Base-by-base conservation (phyloP, 2,797 vertebrate genomes). In the Mionectes olivaceus region DNA sequence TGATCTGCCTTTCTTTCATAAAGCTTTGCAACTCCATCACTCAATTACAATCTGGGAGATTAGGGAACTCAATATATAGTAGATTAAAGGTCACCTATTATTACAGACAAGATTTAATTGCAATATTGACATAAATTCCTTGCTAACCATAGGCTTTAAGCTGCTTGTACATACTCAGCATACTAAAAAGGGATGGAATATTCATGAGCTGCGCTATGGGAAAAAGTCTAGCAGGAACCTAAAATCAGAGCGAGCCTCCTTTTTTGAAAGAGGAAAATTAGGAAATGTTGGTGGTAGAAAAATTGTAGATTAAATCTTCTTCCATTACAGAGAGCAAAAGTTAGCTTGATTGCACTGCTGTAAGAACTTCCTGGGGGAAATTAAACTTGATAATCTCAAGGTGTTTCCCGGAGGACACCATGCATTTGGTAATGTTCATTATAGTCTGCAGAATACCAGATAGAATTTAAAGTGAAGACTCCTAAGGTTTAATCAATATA, bases 341-440 rank as follows among this genome's bases (percentile, higher is more conserved):
- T 95, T 85, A 87, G 75, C 84, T 94, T 96, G 96, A 94, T 91
- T 95, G 93, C 90, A 91, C 69, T 91, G 92, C 93, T 93, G 65
- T 93, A 94, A 95, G 88, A 95, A 92, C 71, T 95, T 97, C 96
- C 96, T 93, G 3, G 47, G 96, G 96, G 96, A 97, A 97, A 97
- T 97, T 95, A 97, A 92, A 94, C 35, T 95, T 94, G 95, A 97
- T 96, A 95, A 97, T 97, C 96, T 95, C 89, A 79, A 93, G 94
- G 95, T 96, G 93, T 91, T 94, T 95, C 90, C 95, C 88, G 89
- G 90, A 92, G 95, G 95, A 90, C 55, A 1, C 67, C 60, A 9
- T 47, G 93, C 90, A 95, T 94, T 93, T 14, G 0, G 68, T 71
- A 84, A 89, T 83, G 90, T 95, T 97, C 96, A 97, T 97, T 97